Evolutionary conservation across 2,888 invertebrate genomes (phyloP).

Genomic region (Drosophila affinis): DNA sequence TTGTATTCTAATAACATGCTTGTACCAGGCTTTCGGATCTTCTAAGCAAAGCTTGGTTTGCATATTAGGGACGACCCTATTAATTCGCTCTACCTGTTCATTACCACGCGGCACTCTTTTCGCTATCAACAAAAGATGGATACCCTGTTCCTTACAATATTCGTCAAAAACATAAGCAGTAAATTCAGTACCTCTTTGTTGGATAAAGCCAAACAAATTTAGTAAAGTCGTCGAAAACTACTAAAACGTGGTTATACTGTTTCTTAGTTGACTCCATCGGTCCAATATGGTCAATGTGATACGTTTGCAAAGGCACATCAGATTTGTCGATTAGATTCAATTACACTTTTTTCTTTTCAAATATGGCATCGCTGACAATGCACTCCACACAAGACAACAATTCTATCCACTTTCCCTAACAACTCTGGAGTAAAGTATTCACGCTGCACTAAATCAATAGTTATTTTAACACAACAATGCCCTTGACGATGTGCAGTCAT

Average conservation of each 20-base stretch:
- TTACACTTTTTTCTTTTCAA: slow-evolving; percentile 4
- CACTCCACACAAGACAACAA: background rate
- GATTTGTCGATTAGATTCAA: background rate
- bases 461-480: too few species aligned
- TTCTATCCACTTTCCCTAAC: too few species aligned
- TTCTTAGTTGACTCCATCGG: slow-evolving; percentile 11
- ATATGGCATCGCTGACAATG: background rate
- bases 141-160: background rate
- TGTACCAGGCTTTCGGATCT: too few species aligned
- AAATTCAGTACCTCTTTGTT: slow-evolving; percentile 3
- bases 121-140: slow-evolving; percentile 1
- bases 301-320: background rate
- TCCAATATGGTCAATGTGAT: slow-evolving; percentile 11
- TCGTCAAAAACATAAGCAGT: background rate
- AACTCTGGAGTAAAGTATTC: too few species aligned
- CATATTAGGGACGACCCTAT: too few species aligned
- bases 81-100: too few species aligned
- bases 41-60: too few species aligned
- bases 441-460: too few species aligned
- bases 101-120: background rate
- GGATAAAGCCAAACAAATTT: slow-evolving; percentile 12
- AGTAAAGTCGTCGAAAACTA: slow-evolving; percentile 11
- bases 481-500: too few species aligned
- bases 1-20: too few species aligned
- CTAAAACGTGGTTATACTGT: slow-evolving; percentile 12